Evolutionary conservation across 1,140 invertebrate genomes (phyloP).

Genomic region (Wiebesia pumilae): DNA sequence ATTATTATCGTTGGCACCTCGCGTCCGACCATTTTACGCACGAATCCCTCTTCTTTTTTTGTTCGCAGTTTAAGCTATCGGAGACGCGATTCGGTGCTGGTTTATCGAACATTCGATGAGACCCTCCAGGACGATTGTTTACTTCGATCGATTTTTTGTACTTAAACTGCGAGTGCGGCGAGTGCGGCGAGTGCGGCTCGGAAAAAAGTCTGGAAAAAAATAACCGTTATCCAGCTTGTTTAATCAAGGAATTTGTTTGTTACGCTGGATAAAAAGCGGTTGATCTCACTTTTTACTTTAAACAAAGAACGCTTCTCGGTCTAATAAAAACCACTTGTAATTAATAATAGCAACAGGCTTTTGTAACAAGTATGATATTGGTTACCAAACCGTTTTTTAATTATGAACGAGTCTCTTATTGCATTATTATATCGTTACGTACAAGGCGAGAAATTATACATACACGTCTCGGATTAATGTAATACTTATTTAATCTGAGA

Average conservation of each 20-base stretch:
- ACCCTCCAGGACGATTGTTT: too few species aligned
- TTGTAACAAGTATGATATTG: background rate
- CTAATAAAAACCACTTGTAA: background rate
- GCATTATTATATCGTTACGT: background rate
- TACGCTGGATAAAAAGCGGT: background rate
- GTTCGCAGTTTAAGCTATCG: background rate
- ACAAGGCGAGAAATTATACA: background rate
- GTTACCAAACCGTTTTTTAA: background rate
- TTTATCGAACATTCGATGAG: too few species aligned
- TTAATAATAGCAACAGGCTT: background rate
- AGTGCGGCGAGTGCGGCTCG: background rate
- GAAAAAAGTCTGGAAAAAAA: background rate
- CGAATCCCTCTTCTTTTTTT: background rate
- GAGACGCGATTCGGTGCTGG: background rate
- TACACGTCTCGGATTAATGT: background rate
- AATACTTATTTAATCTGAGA: background rate
- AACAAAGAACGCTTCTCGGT: background rate
- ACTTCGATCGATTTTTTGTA: too few species aligned
- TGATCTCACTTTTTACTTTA: background rate
- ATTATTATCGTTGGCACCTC: background rate
- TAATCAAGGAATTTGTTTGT: background rate
- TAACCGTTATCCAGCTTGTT: background rate
- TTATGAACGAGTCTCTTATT: background rate
- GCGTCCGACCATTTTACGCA: background rate
- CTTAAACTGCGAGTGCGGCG: too few species aligned